These are phyloP conservation scores for Astyanax mexicanus DNA, from an alignment of 2,797 vertebrate genomes.

Conservation along the genomic window DNA sequence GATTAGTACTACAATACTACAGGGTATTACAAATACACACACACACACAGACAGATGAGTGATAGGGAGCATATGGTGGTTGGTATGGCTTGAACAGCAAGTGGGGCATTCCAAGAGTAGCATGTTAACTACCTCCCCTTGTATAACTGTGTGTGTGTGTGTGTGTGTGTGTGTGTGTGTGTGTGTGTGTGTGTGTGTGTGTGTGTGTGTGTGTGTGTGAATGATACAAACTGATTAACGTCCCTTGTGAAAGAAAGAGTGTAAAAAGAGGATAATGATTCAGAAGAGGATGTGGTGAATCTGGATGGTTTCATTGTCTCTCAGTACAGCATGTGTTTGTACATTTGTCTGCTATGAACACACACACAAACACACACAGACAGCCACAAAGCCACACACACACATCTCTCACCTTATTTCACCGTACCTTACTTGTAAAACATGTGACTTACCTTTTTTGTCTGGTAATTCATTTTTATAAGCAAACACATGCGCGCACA, in stretches of 20 bases:
- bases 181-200: constrained; percentile 7
- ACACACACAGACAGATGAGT: too few relatives aligned
- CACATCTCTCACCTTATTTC: neutral
- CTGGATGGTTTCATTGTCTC: neutral
- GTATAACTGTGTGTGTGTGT: neutral
- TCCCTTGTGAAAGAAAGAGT: neutral
- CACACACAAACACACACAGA: constrained; percentile 8
- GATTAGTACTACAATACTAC: too few relatives aligned
- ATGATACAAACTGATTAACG: neutral
- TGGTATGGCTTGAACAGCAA: neutral
- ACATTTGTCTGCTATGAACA: neutral
- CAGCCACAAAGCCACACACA: neutral
- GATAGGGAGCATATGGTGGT: neutral
- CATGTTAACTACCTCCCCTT: neutral
- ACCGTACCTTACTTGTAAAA: neutral
- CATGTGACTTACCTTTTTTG: neutral
- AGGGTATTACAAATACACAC: too few relatives aligned
- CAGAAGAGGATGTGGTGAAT: constrained; percentile 24
- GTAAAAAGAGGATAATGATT: neutral
- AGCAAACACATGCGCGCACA: neutral
- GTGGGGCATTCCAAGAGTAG: neutral
- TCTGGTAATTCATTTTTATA: neutral
- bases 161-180: constrained; percentile 6
- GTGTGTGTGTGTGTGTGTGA: constrained; percentile 3
- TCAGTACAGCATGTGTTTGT: neutral